Evolutionary conservation across 2,888 invertebrate species (phyloP), one percentile per base, ranked within the genome.

Genomic region (Drosophila subquinaria): DNA sequence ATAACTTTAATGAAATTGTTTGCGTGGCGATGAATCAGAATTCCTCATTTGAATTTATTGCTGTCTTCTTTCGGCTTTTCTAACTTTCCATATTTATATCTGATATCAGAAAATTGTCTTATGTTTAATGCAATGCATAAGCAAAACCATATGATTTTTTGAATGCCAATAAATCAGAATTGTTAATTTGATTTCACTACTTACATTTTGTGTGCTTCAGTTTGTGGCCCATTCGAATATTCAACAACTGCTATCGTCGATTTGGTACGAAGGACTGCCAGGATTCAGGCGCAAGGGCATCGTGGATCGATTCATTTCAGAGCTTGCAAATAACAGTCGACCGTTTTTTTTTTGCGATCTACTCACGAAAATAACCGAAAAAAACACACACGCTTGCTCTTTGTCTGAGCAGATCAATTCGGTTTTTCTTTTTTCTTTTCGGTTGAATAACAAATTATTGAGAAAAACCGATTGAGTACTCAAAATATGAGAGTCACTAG

Each of bases 141-240:
- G 5, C 15, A 15, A 15, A 40, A 15, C 8, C 10, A 4, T 43
- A 2, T 43, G 4, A 20, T 11, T 5, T 11, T 20, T 20, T 20
- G 10, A 35, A 35, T 17, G 3, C 40, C 1, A 35, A 35, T 5
- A 10, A 52, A 52, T 43, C 35, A n/a, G 43, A 56, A 56, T 56
- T 45, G 5, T 40, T 42, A 5, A 20, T 13, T 30, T 33, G n/a
- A 30, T 2, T 2, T n/a, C 43, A 33, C 10, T 3, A 9, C 20
- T 4, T n/a, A 11, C 5, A 38, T 13, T 11, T 52, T 73, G 55
- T 6, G 36, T 43, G 13, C 30, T 27, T 15, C 93, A 97, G 97
- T 98, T 98, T 92, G 97, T 98, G 59, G 96, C 98, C n/a, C 98
- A 98, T 93, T 96, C 98, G 3, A 98, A 97, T 92, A 97, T 98